Evolutionary conservation across 1,140 invertebrate genomes (phyloP).

Genomic region (Caenorhabditis briggsae): DNA sequence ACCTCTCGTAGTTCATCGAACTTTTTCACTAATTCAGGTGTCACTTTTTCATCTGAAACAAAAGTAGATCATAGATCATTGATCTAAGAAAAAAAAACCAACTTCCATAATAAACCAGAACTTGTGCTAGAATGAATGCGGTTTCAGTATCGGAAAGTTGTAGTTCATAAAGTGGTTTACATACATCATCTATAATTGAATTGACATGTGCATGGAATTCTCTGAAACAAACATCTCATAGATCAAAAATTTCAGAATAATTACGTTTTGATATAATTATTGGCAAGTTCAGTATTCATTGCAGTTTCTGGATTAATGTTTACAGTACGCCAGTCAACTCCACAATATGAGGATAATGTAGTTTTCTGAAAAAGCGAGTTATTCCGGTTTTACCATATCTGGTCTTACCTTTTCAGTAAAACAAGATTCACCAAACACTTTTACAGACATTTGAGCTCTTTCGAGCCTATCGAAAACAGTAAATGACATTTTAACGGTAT

Average conservation of each 20-base stretch:
- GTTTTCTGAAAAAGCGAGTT: conserved; percentile 10
- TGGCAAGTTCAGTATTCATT: background rate
- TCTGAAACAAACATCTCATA: background rate
- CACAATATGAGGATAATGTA: conserved; percentile 8
- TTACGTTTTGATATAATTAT: conserved; percentile 25
- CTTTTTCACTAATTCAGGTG: background rate
- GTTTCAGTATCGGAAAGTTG: conserved; percentile 33
- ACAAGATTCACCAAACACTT: background rate
- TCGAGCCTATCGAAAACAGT: conserved; percentile 19
- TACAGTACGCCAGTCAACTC: background rate
- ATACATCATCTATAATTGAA: conserved; percentile 11
- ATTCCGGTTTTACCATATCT: background rate
- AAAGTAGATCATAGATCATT: background rate
- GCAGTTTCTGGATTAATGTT: conserved; percentile 18
- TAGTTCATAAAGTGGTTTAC: conserved; percentile 32
- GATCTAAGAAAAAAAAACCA: background rate
- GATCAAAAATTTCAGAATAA: background rate
- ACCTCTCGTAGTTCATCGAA: conserved; percentile 27
- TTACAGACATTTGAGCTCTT: conserved; percentile 35
- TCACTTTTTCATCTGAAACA: conserved; percentile 29
- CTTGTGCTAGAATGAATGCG: conserved; percentile 4
- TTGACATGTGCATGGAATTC: conserved; percentile 34
- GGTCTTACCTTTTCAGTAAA: conserved; percentile 18
- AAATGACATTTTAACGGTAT: conserved; percentile 23
- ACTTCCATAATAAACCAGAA: conserved; percentile 46